phyloP scores from a whole-genome alignment of 2,888 invertebrate species.

The Perizoma flavofasciatum region DNA sequence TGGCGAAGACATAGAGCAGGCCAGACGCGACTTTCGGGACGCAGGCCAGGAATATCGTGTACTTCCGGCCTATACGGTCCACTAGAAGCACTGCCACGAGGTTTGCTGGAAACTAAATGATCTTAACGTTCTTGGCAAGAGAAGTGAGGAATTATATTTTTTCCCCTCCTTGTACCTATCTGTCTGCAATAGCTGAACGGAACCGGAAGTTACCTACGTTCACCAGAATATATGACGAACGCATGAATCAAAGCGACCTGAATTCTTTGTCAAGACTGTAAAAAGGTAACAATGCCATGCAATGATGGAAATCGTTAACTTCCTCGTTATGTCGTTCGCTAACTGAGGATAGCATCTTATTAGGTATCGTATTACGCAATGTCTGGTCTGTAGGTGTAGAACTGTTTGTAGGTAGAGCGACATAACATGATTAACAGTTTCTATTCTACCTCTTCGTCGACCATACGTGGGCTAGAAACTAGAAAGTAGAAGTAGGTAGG shows the following conservation, averaged over 20 bases:
- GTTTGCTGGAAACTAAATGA: conserved; percentile 36
- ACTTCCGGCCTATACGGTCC: conserved; percentile 53
- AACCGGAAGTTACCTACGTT: not conserved
- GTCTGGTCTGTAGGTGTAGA: too few relatives aligned
- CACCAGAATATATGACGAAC: too few relatives aligned
- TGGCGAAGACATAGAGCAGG: conserved; percentile 44
- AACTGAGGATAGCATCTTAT: too few relatives aligned
- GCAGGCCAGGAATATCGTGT: conserved; percentile 50
- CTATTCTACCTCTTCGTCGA: too few relatives aligned
- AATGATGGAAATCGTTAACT: conserved; percentile 7
- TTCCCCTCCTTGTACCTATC: not conserved
- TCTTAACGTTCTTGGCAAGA: not conserved
- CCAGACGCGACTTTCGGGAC: conserved; percentile 54
- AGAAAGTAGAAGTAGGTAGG: too few relatives aligned
- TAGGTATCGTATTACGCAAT: too few relatives aligned
- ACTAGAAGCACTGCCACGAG: conserved; percentile 50
- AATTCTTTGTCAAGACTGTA: not conserved
- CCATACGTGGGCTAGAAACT: too few relatives aligned
- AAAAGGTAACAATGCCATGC: conserved; percentile 2
- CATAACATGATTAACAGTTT: too few relatives aligned
- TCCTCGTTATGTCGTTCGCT: not conserved
- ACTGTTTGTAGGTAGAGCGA: too few relatives aligned
- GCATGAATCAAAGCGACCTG: too few relatives aligned
- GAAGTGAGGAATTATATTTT: too few relatives aligned
- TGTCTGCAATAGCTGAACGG: conserved; percentile 1